These are phyloP conservation scores for Sebastes glaucus DNA, from an alignment of 2,797 vertebrate genomes.

Conservation along the genomic window DNA sequence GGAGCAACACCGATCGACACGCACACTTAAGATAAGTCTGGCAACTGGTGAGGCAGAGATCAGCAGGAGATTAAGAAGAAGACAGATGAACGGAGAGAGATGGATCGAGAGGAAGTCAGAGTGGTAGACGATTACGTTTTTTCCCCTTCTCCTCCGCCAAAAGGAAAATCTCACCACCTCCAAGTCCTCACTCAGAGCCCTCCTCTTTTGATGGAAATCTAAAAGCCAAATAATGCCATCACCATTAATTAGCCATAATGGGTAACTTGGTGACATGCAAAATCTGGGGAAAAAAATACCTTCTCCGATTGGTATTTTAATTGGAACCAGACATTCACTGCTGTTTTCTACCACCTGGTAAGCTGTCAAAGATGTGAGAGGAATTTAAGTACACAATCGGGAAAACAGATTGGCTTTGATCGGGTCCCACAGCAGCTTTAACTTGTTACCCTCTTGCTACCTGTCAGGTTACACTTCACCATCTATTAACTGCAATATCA, in stretches of 20 bases:
- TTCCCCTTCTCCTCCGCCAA: slow-evolving; percentile 33
- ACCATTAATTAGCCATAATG: slow-evolving; percentile 38
- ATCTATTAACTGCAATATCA: neutral
- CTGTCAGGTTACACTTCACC: slow-evolving; percentile 20
- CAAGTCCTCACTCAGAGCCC: slow-evolving; percentile 15
- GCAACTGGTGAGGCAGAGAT: slow-evolving; percentile 7
- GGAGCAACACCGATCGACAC: neutral
- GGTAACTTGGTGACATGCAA: slow-evolving; percentile 27
- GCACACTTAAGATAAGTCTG: neutral
- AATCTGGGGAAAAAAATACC: slow-evolving; percentile 25
- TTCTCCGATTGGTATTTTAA: slow-evolving; percentile 54
- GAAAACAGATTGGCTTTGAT: slow-evolving; percentile 60
- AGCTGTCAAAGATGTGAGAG: slow-evolving; percentile 30
- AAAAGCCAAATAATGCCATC: slow-evolving; percentile 47
- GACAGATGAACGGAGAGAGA: slow-evolving; percentile 43
- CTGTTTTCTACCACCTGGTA: slow-evolving; percentile 37
- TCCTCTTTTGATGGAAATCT: slow-evolving; percentile 51
- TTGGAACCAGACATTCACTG: slow-evolving; percentile 35
- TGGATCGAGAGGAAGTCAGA: slow-evolving; percentile 48
- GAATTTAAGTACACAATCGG: slow-evolving; percentile 23
- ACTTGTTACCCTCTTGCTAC: neutral
- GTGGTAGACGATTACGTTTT: slow-evolving; percentile 38
- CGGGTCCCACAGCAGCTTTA: slow-evolving; percentile 24
- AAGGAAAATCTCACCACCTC: slow-evolving; percentile 49
- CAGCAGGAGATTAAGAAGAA: slow-evolving; percentile 38